A percentile compares a stretch with the other conserved stretches of the same genome.
These are phyloP conservation scores for Rhinoptilus africanus DNA, from an alignment of 2,113 vertebrate species.

Conservation along the genomic window DNA sequence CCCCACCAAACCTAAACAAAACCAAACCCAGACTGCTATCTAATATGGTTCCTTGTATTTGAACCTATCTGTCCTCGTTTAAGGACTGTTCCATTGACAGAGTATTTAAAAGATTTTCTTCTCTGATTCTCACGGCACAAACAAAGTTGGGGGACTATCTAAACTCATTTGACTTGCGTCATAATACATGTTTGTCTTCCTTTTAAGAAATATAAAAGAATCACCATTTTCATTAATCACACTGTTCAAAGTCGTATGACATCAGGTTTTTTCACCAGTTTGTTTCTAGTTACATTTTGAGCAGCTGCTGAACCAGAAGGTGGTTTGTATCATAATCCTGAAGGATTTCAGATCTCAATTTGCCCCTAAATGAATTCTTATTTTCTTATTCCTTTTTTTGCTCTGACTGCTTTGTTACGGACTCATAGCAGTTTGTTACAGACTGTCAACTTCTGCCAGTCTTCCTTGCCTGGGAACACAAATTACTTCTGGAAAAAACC, in stretches of 20 bases:
- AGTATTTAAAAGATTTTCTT: neutral
- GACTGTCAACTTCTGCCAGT: conserved; percentile 11
- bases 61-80: neutral
- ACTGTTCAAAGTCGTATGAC: neutral
- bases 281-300: conserved; percentile 9
- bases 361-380: neutral
- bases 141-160: neutral
- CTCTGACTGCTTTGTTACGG: neutral
- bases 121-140: neutral
- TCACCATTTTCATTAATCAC: neutral
- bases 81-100: neutral
- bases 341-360: neutral
- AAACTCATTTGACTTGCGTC: neutral
- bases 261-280: neutral
- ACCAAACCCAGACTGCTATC: neutral
- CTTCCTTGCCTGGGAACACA: conserved; percentile 2
- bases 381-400: neutral
- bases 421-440: neutral
- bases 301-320: neutral
- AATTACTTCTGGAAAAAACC: neutral
- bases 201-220: neutral
- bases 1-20: neutral
- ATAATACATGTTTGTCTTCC: neutral
- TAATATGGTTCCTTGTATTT: neutral
- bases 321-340: neutral